phyloP scores from a whole-genome alignment of 2,113 vertebrate genomes.

The Triplophysa siluroides region DNA sequence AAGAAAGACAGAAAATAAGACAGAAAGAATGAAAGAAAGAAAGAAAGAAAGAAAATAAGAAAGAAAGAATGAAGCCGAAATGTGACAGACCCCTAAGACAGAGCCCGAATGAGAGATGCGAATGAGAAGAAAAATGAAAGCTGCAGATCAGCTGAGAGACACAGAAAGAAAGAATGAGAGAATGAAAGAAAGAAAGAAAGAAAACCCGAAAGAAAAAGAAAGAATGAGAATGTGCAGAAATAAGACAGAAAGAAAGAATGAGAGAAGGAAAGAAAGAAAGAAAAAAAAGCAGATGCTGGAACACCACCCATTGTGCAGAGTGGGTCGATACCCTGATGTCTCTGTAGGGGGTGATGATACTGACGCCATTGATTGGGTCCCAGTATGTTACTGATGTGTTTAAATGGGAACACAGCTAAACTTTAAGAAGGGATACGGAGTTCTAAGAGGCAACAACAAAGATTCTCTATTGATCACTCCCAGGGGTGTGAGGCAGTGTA shows the following conservation, averaged over 20 bases:
- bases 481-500: constrained; percentile 37
- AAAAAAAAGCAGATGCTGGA: constrained; percentile 3
- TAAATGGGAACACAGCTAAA: constrained; percentile 60
- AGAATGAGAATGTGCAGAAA: too few species aligned
- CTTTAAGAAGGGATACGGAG: constrained; percentile 42
- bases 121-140: too few species aligned
- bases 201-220: too few species aligned
- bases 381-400: constrained; percentile 60
- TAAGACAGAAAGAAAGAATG: too few species aligned
- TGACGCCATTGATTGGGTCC: constrained; percentile 65
- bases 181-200: too few species aligned
- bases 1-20: too few species aligned
- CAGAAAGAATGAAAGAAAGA: background rate
- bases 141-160: too few species aligned
- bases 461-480: constrained; percentile 50
- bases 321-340: constrained; percentile 61
- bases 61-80: too few species aligned
- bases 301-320: constrained; percentile 47
- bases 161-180: too few species aligned
- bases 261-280: background rate
- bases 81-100: too few species aligned
- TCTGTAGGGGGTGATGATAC: constrained; percentile 63
- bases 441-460: constrained; percentile 41
- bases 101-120: too few species aligned
- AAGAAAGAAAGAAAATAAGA: background rate